phyloP scores from a whole-genome alignment of 2,888 invertebrate species.

The Drosophila picticornis region DNA sequence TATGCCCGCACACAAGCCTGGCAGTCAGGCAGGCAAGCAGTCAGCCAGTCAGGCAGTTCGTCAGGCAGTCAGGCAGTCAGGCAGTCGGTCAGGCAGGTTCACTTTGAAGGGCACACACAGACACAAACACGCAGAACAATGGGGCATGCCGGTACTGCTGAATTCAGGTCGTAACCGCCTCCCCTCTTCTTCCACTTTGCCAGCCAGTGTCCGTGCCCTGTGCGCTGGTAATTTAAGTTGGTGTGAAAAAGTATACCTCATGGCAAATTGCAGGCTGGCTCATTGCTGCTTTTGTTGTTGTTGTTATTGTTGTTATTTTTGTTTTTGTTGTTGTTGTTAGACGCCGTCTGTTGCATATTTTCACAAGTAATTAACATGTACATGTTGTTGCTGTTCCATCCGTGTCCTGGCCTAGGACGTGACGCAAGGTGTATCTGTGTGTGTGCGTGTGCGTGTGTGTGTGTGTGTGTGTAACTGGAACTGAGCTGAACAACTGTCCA shows the following conservation, averaged over 20 bases:
- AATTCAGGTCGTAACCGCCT: conserved; percentile 16
- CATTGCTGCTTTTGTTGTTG: conserved; percentile 14
- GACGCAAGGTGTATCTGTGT: conserved; percentile 10
- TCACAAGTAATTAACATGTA: conserved; percentile 80
- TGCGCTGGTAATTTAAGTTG: conserved; percentile 59
- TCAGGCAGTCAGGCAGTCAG: background rate
- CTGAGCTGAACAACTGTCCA: conserved; percentile 67
- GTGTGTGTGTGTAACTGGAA: conserved; percentile 15
- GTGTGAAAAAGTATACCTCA: conserved; percentile 72
- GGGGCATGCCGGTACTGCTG: conserved; percentile 35
- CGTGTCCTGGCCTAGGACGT: conserved; percentile 48
- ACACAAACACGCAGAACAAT: conserved; percentile 28
- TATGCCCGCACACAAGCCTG: conserved; percentile 61
- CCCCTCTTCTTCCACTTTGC: background rate
- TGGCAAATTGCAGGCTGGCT: conserved; percentile 64
- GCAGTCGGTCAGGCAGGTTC: conserved; percentile 42
- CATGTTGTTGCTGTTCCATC: conserved; percentile 56
- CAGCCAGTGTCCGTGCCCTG: conserved; percentile 14
- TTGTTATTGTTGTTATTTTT: conserved; percentile 5
- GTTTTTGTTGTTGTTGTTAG: conserved; percentile 24
- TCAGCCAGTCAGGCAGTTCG: conserved; percentile 1
- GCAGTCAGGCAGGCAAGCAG: conserved; percentile 23
- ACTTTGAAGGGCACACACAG: conserved; percentile 59
- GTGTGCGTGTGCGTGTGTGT: conserved; percentile 10
- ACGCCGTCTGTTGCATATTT: conserved; percentile 76